These are phyloP conservation scores for Pan troglodytes DNA, from an alignment of 2,113 vertebrate species.

Conservation along the genomic window NHGRI_mPanTro3-v2.1_pri NC_072398.2:46774001-46774500, in stretches of 20 bases:
- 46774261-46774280: not conserved
- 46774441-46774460: not conserved
- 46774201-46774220: not conserved
- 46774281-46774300: not conserved
- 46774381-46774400: not conserved
- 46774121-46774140: not conserved
- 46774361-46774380: not conserved
- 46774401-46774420: not conserved
- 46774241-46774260: not conserved
- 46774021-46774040: not conserved
- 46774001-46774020: not conserved
- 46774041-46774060: not conserved
- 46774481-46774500: too few species aligned
- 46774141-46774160: not conserved
- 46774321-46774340: not conserved
- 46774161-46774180: not conserved
- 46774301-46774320: not conserved
- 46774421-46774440: not conserved
- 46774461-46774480: too few species aligned
- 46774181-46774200: not conserved
- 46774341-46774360: not conserved
- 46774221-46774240: not conserved
- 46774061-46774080: not conserved
- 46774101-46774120: not conserved
- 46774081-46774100: not conserved